These are phyloP conservation scores for Diadema setosum DNA, from an alignment of 35 echinoderm and acorn worm species.

Conservation along the genomic window DNA sequence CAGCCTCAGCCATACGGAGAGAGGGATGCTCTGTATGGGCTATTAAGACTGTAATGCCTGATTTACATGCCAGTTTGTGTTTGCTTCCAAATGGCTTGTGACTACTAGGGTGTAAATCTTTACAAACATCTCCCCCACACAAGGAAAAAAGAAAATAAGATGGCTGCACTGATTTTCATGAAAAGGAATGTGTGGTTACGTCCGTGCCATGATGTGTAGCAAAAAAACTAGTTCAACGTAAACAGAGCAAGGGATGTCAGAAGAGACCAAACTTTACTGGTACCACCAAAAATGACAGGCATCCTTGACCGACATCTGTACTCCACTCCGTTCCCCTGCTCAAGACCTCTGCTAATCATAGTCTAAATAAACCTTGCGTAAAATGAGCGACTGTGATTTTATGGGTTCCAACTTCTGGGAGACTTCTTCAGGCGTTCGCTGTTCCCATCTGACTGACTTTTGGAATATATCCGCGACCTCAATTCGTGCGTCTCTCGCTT, in stretches of 20 bases:
- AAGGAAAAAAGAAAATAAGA: too few relatives aligned
- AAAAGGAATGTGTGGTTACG: neutral
- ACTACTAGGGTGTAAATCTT: constrained; percentile 3
- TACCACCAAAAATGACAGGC: neutral
- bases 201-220: neutral
- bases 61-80: too few relatives aligned
- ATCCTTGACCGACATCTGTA: neutral
- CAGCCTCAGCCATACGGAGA: too few relatives aligned
- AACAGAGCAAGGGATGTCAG: neutral
- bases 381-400: too few relatives aligned
- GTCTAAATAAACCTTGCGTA: neutral
- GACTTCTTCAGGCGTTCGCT: too few relatives aligned
- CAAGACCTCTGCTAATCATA: neutral
- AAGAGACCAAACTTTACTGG: neutral
- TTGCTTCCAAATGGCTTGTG: neutral
- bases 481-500: too few relatives aligned
- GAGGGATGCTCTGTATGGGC: too few relatives aligned
- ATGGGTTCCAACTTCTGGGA: too few relatives aligned
- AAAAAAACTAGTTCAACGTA: neutral
- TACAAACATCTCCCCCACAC: neutral
- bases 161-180: too few relatives aligned
- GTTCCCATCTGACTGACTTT: too few relatives aligned
- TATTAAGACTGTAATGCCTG: too few relatives aligned
- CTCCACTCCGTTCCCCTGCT: neutral
- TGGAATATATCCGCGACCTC: too few relatives aligned